Conservation (phyloP, 2,113 vertebrate species). For the Oreocharis arfaki region DNA sequence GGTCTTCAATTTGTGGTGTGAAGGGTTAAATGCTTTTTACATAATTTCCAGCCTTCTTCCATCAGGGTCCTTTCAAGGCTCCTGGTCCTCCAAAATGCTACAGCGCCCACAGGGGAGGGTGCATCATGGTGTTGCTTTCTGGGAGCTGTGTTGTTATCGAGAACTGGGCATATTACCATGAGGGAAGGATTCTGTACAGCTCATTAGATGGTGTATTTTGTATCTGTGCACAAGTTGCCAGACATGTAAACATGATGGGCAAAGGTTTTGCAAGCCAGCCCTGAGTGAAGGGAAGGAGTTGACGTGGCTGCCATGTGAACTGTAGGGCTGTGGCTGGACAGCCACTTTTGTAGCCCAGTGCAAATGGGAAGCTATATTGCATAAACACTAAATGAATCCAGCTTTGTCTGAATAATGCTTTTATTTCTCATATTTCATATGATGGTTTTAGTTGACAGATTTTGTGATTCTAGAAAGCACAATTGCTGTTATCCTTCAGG, state of each 20-base stretch:
- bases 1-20: not conserved
- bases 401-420: not conserved
- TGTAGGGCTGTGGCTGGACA: not conserved
- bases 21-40: not conserved
- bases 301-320: not conserved
- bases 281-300: not conserved
- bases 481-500: not conserved
- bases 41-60: not conserved
- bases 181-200: not conserved
- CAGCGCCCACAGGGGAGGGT: not conserved
- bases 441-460: not conserved
- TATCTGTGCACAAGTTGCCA: not conserved
- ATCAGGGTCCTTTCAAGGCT: not conserved
- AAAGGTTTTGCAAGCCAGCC: not conserved
- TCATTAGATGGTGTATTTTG: not conserved
- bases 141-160: not conserved
- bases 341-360: not conserved
- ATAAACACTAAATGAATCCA: not conserved
- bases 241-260: rapidly evolving
- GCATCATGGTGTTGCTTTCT: not conserved
- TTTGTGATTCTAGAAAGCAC: not conserved
- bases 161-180: rapidly evolving
- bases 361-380: not conserved
- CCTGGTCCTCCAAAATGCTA: not conserved
- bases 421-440: slow-evolving; percentile 4